A percentile compares a stretch with the other conserved stretches of the same genome.
Conservation (phyloP, 2,888 invertebrate genomes). For the Tiliacea citrago region DNA sequence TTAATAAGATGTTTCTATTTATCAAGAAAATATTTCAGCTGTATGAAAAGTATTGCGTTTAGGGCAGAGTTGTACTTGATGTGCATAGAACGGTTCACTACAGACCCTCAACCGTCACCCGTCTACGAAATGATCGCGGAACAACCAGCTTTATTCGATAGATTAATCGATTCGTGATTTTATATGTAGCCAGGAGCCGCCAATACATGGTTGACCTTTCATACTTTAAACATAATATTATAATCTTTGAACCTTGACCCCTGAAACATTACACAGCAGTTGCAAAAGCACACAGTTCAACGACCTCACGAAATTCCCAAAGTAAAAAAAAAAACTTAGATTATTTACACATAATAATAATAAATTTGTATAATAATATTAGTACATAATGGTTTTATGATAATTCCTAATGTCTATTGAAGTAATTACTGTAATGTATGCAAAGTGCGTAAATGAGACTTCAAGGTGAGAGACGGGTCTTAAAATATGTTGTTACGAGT, state of each 20-base stretch:
- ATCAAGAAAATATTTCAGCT: not conserved
- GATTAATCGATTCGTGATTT: not conserved
- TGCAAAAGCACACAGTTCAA: slow-evolving; percentile 15
- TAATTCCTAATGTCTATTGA: slow-evolving; percentile 39
- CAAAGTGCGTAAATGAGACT: slow-evolving; percentile 34
- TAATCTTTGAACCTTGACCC: slow-evolving; percentile 6
- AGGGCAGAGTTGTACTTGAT: not conserved
- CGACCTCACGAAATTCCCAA: slow-evolving; percentile 12
- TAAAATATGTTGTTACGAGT: slow-evolving; percentile 6
- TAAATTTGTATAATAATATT: slow-evolving; percentile 2
- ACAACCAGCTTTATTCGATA: too few species aligned
- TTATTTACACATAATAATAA: slow-evolving; percentile 49
- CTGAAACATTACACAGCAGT: slow-evolving; percentile 1
- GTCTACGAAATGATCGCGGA: not conserved
- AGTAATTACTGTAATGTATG: slow-evolving; percentile 39
- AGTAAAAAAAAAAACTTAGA: slow-evolving; percentile 12
- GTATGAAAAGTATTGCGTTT: not conserved
- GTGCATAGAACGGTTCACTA: not conserved
- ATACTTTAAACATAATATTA: not conserved
- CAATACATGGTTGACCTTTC: not conserved
- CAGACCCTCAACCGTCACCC: not conserved
- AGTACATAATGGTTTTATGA: slow-evolving; percentile 42
- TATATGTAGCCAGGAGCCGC: not conserved
- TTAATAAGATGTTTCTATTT: too few species aligned
- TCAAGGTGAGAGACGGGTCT: slow-evolving; percentile 37